Base-by-base conservation (phyloP, 1,140 invertebrate species). In the Drosophila paulistorum region DNA sequence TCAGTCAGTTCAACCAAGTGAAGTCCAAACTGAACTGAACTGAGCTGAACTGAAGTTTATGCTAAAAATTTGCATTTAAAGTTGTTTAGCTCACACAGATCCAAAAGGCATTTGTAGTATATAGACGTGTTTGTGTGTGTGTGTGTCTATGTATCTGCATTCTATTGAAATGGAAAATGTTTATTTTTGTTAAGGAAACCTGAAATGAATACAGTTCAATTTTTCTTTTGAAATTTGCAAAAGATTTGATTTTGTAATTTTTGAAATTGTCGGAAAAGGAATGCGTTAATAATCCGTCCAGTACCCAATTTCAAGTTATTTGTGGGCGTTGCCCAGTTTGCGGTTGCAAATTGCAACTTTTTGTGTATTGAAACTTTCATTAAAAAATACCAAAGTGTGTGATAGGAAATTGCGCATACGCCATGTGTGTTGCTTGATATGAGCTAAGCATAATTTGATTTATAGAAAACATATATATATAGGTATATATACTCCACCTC, bases 21-120 rank as follows among this genome's bases (percentile, higher is more conserved):
- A 23, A 14, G 39, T 14, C 45, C 48, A 30, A 62, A 7, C 30
- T n/a, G 41, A 60, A 42, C 30, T 14, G 35, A 60, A 42, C 58
- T 35, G n/a, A n/a, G n/a, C n/a, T n/a, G 14, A 60, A 42, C 51
- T 39, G 13, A 23, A 48, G 61, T 48, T 63, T 11, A 30, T 9
- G 35, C 57, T 70, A 68, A 75, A 30, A 75, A 85, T 86, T 86
- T 86, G 83, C 82, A 87, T 86, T 87, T 83, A 86, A 86, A 86
- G 82, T 86, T 87, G 82, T 86, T 65, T 63, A 20, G 45, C 45
- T 51, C 1, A 51, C n/a, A n/a, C 45, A 51, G 14, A 48, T 48
- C 45, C 14, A 48, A 48, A 48, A 30, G 30, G 30, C 30, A 30
- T 30, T 30, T 26, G 23, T 23, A 3, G 5, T 30, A 30, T 30